Percentiles rank a stretch among this genome's conserved stretches.
Conservation (phyloP, 2,113 vertebrate genomes). For the Seriola rivoliana region DNA sequence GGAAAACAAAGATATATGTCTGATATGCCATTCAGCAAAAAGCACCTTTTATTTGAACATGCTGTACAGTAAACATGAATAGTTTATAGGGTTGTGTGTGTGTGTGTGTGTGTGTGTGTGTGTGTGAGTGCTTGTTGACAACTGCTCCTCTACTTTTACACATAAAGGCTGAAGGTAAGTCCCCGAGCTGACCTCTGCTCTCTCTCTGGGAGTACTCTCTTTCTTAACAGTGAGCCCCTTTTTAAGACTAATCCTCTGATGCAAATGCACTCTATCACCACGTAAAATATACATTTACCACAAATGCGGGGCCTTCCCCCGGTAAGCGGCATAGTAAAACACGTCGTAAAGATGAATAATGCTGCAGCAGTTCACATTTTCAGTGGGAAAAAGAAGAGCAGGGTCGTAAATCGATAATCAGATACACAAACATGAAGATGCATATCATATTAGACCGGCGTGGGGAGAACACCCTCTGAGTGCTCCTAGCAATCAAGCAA, state of each 20-base stretch:
- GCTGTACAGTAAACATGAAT: constrained; percentile 35
- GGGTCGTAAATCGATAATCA: constrained; percentile 77
- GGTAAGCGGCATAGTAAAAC: constrained; percentile 67
- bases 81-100: constrained; percentile 13
- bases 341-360: constrained; percentile 77
- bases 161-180: constrained; percentile 40
- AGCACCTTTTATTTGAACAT: constrained; percentile 56
- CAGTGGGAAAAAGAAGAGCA: constrained; percentile 57
- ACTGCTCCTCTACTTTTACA: constrained; percentile 30
- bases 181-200: constrained; percentile 57
- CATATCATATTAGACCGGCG: constrained; percentile 57
- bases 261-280: constrained; percentile 75
- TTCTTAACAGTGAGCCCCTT: constrained; percentile 28
- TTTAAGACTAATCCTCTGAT: constrained; percentile 64
- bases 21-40: constrained; percentile 46
- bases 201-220: constrained; percentile 24
- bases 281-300: constrained; percentile 76
- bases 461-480: constrained; percentile 49
- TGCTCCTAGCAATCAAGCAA: constrained; percentile 51
- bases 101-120: neutral
- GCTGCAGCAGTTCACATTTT: constrained; percentile 48
- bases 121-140: constrained; percentile 10
- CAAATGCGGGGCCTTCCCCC: constrained; percentile 43
- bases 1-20: constrained; percentile 69
- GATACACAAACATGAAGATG: constrained; percentile 74